Conservation (phyloP, 2,113 vertebrate genomes). For the Copsychus sechellarum region DNA sequence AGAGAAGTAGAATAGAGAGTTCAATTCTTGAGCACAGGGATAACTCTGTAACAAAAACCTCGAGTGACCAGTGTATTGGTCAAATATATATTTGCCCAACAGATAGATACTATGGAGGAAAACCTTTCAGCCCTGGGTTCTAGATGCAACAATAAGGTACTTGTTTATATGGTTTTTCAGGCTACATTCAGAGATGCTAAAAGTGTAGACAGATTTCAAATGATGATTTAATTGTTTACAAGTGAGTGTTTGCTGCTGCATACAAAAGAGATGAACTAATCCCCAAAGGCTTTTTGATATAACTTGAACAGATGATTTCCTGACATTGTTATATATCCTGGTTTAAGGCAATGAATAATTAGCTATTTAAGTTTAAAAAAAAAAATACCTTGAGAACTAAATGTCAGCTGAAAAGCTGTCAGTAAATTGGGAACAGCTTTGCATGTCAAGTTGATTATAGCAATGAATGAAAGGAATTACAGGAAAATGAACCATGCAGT, state of each 20-base stretch:
- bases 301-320: slow-evolving; percentile 66
- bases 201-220: slow-evolving; percentile 46
- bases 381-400: slow-evolving; percentile 73
- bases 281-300: slow-evolving; percentile 54
- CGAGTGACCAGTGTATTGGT: neutral
- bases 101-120: neutral
- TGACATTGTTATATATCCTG: slow-evolving; percentile 68
- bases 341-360: slow-evolving; percentile 71
- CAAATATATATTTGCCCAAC: neutral
- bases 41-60: neutral
- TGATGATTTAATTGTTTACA: slow-evolving; percentile 76
- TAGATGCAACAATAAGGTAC: neutral
- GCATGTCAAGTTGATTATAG: slow-evolving; percentile 63
- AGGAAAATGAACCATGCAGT: slow-evolving; percentile 42
- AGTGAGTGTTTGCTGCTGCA: slow-evolving; percentile 40
- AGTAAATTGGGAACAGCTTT: slow-evolving; percentile 74
- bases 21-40: neutral
- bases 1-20: neutral
- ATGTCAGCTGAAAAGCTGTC: slow-evolving; percentile 70
- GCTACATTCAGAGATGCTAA: neutral
- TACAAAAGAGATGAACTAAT: slow-evolving; percentile 61
- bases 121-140: neutral
- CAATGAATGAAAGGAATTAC: slow-evolving; percentile 59
- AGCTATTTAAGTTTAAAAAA: slow-evolving; percentile 69
- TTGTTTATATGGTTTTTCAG: neutral